Percentiles rank a stretch among this genome's conserved stretches.
phyloP scores from a whole-genome alignment of 2,888 invertebrate genomes.

The Euzetes globulus region DNA sequence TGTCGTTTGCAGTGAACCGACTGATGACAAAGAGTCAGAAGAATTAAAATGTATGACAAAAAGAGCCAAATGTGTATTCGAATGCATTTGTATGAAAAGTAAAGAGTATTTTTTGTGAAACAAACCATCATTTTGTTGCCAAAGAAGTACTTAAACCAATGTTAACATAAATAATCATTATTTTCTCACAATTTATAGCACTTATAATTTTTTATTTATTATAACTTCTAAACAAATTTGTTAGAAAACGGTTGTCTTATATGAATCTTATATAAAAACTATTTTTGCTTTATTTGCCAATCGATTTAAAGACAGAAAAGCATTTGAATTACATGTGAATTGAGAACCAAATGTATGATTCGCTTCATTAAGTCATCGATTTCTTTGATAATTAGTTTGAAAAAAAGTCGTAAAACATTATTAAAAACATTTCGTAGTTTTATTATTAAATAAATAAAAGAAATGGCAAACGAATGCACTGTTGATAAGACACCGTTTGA shows the following conservation, averaged over 20 bases:
- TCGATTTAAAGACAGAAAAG: too few species aligned
- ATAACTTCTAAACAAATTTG: neutral
- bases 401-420: too few species aligned
- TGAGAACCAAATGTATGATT: too few species aligned
- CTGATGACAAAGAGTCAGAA: constrained; percentile 1
- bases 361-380: too few species aligned
- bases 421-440: too few species aligned
- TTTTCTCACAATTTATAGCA: neutral
- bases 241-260: neutral
- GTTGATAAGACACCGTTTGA: too few species aligned
- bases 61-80: constrained; percentile 6
- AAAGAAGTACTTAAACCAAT: neutral
- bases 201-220: neutral
- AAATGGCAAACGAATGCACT: too few species aligned
- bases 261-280: neutral
- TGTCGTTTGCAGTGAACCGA: neutral
- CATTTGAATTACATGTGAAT: too few species aligned
- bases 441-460: too few species aligned
- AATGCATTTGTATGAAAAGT: constrained; percentile 9
- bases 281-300: neutral
- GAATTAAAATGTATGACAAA: constrained; percentile 1
- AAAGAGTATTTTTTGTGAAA: neutral
- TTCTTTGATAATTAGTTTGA: too few species aligned
- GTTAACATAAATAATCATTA: neutral
- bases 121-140: neutral